Evolutionary conservation across 2,888 invertebrate genomes (phyloP).

Genomic region (Pristionchus maxplancki): DNA sequence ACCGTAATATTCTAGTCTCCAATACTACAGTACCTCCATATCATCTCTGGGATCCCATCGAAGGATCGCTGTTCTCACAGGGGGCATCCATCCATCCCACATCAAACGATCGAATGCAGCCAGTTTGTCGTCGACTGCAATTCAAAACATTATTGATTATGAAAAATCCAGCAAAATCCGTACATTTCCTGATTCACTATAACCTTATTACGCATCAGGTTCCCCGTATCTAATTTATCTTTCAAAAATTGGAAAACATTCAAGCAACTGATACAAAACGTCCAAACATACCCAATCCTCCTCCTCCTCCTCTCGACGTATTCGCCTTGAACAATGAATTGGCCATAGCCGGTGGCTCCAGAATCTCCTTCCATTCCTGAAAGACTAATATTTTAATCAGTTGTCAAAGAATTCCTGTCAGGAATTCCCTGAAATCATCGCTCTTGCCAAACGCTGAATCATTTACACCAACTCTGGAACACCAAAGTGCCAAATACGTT

Average conservation of each 20-base stretch:
- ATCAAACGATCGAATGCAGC: conserved; percentile 88
- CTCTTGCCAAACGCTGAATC: too few species aligned
- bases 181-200: neutral
- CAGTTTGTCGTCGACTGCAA: conserved; percentile 72
- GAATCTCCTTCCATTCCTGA: conserved; percentile 64
- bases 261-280: too few species aligned
- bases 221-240: too few species aligned
- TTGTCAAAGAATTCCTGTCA: neutral
- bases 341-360: conserved; percentile 42
- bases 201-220: neutral
- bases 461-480: neutral
- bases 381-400: neutral
- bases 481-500: neutral
- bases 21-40: conserved; percentile 51
- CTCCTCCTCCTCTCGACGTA: conserved; percentile 25
- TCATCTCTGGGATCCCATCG: conserved; percentile 87
- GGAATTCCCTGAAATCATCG: too few species aligned
- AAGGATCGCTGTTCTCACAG: conserved; percentile 80
- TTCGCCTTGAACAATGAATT: conserved; percentile 17
- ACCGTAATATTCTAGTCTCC: neutral
- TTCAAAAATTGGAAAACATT: too few species aligned
- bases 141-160: neutral
- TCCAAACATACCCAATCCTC: conserved; percentile 43
- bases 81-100: conserved; percentile 94
- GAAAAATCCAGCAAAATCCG: too few species aligned